A percentile compares a stretch with the other conserved stretches of the same genome.
phyloP scores from a whole-genome alignment of 2,888 invertebrate species.

The Crematogaster levior region DNA sequence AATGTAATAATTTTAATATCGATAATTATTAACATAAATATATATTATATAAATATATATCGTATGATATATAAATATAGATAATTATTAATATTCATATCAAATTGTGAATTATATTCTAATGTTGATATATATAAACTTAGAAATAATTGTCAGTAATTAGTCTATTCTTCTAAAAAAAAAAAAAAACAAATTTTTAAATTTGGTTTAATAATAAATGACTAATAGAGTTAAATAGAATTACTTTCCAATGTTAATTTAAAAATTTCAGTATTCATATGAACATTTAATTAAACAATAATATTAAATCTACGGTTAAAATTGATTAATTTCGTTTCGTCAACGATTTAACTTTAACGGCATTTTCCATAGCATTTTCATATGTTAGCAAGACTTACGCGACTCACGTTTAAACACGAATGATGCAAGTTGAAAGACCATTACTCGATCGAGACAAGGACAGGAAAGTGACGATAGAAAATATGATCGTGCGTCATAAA shows the following conservation, averaged over 20 bases:
- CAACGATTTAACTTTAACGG: constrained; percentile 18
- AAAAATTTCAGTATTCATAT: background rate
- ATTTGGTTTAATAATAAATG: background rate
- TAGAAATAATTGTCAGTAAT: background rate
- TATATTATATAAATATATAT: too few species aligned
- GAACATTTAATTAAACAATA: background rate
- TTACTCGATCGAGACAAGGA: constrained; percentile 52
- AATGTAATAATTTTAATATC: too few species aligned
- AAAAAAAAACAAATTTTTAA: background rate
- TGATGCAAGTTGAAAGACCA: constrained; percentile 66
- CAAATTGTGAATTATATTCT: background rate
- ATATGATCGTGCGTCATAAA: constrained; percentile 42
- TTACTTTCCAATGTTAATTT: background rate
- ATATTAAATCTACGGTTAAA: background rate
- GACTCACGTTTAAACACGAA: constrained; percentile 26
- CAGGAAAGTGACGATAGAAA: constrained; percentile 44
- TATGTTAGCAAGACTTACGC: background rate
- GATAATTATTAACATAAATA: too few species aligned
- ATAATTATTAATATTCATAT: background rate
- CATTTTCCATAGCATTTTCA: constrained; percentile 32
- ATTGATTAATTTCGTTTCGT: background rate
- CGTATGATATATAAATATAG: too few species aligned
- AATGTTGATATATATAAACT: background rate
- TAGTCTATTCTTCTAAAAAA: background rate
- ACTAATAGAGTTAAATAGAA: background rate